Percentiles rank a stretch among this genome's conserved stretches.
Evolutionary conservation across 1,140 invertebrate genomes (phyloP).

Genomic region (Gryllus bimaculatus): DNA sequence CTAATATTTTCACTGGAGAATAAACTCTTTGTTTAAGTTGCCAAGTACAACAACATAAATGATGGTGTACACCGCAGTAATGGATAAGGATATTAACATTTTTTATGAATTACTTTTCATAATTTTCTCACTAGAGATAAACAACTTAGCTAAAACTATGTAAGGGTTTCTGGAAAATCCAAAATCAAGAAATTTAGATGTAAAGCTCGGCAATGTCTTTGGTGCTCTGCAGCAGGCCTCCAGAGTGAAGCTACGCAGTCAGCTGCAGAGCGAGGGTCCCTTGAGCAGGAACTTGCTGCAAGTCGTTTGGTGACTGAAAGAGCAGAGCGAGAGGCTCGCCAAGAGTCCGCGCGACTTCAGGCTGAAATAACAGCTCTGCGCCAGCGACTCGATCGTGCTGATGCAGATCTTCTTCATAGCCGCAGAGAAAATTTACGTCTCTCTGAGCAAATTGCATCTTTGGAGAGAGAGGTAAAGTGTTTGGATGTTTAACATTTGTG

Average conservation of each 20-base stretch:
- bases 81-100: too few relatives aligned
- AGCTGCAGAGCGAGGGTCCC: slow-evolving; percentile 59
- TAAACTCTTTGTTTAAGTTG: too few relatives aligned
- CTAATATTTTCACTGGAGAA: too few relatives aligned
- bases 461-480: slow-evolving; percentile 63
- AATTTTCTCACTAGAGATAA: too few relatives aligned
- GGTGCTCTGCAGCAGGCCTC: slow-evolving; percentile 43
- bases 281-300: slow-evolving; percentile 65
- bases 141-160: too few relatives aligned
- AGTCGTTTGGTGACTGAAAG: slow-evolving; percentile 50
- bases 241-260: slow-evolving; percentile 63
- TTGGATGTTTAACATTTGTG: not conserved
- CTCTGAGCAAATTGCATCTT: slow-evolving; percentile 58
- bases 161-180: too few relatives aligned
- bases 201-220: not conserved
- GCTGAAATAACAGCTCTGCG: slow-evolving; percentile 66
- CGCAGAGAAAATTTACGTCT: slow-evolving; percentile 64
- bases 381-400: slow-evolving; percentile 63
- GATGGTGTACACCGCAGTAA: too few relatives aligned
- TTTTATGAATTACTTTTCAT: too few relatives aligned
- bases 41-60: too few relatives aligned
- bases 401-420: slow-evolving; percentile 65
- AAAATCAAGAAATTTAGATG: too few relatives aligned
- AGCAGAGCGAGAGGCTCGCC: slow-evolving; percentile 57
- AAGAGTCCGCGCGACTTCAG: slow-evolving; percentile 60